Evolutionary conservation across 2,113 vertebrate genomes (phyloP).

Genomic region (Willisornis vidua): DNA sequence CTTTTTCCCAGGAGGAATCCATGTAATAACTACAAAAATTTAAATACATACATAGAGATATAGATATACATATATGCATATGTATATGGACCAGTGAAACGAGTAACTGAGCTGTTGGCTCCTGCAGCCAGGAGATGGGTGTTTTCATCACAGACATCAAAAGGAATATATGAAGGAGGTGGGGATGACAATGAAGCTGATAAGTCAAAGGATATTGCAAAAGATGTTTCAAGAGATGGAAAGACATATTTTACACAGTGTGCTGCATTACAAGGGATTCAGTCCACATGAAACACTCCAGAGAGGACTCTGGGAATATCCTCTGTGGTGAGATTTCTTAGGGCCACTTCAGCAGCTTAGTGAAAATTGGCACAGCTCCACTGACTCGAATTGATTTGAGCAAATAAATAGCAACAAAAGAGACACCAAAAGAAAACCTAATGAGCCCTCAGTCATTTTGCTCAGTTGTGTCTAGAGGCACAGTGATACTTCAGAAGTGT

Average conservation of each 20-base stretch:
- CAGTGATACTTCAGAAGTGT: neutral
- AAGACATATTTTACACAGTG: neutral
- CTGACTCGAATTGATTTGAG: neutral
- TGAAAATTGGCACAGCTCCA: neutral
- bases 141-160: constrained; percentile 9
- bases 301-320: neutral
- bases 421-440: neutral
- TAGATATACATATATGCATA: neutral
- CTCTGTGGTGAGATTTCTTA: neutral
- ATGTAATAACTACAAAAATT: neutral
- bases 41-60: neutral
- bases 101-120: neutral
- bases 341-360: neutral
- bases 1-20: neutral
- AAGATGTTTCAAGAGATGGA: neutral
- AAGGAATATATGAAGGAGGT: neutral
- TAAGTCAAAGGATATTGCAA: neutral
- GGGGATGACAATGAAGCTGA: neutral
- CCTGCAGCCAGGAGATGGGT: neutral
- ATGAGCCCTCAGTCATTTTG: neutral
- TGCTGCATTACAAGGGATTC: neutral
- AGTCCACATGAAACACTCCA: neutral
- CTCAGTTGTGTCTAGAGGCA: neutral
- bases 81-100: neutral
- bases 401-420: neutral